Conservation (phyloP, 2,888 invertebrate genomes). For the Vesta saturnalis region DNA sequence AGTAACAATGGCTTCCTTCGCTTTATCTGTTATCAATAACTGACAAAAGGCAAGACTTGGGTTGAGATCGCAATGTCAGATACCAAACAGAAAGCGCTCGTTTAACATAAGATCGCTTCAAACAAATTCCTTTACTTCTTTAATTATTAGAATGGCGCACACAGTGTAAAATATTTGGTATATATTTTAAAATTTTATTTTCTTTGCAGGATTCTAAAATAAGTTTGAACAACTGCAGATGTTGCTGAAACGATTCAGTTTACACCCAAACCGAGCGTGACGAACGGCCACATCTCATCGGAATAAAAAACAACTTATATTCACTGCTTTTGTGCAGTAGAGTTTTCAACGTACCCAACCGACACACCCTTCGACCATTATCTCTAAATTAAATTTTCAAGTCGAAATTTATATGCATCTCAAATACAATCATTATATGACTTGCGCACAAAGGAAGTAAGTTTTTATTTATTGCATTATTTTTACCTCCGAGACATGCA, state of each 20-base stretch:
- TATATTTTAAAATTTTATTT: not conserved
- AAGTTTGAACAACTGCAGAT: conserved; percentile 43
- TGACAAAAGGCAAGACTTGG: conserved; percentile 47
- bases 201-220: conserved; percentile 25
- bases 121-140: conserved; percentile 30
- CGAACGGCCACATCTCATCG: conserved; percentile 50
- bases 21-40: conserved; percentile 52
- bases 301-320: conserved; percentile 48
- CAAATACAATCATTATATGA: not conserved
- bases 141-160: conserved; percentile 18
- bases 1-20: conserved; percentile 49
- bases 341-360: conserved; percentile 33
- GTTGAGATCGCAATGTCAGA: conserved; percentile 45
- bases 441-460: not conserved
- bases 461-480: too few relatives aligned
- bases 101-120: conserved; percentile 36
- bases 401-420: conserved; percentile 29
- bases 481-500: too few relatives aligned
- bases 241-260: conserved; percentile 49
- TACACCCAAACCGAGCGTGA: conserved; percentile 49
- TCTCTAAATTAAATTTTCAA: conserved; percentile 32
- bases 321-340: conserved; percentile 35
- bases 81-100: conserved; percentile 39
- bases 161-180: not conserved
- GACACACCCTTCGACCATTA: conserved; percentile 19